Evolutionary conservation across 2,888 invertebrate species (phyloP), one percentile per base, ranked within the genome.

Genomic region (Zhengitettix transpicula): DNA sequence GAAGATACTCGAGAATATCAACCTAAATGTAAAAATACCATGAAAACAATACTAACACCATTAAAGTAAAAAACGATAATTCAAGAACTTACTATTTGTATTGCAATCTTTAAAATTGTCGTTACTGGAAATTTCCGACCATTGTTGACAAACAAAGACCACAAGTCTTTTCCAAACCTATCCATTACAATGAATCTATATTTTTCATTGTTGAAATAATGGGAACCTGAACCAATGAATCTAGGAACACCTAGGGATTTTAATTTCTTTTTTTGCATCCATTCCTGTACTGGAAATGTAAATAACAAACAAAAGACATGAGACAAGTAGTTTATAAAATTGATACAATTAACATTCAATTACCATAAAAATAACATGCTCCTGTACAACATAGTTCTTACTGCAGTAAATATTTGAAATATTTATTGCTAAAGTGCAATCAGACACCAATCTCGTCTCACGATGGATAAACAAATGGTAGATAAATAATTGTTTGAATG

Each of bases 131-230:
- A 86, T 2, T 72, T 71, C 60, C 81, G 79, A 2, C 81, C 81
- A 65, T 83, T 82, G 55, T 82, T 78, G 16, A 80, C 74, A 68
- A 89, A 88, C 56, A 89, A 68, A 67, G 84, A 87, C 80, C 90
- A 83, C 15, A 97, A 73, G 74, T 96, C 94, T 65, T 80, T 82
- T 3, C 92, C 92, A 71, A 89, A 97, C 62, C 91, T 82, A 61
- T 95, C 90, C 80, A 98, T 87, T 0, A 89, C 85, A 64, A 90
- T 73, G 73, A 95, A 98, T 52, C 99, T 79, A 72, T 93, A 94
- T 68, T 89, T 89, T 60, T 82, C 78, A 0, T 79, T 81, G 61
- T 87, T 84, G 68, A 77, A 80, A 40, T 84, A 85, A 68, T 90
- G 88, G 2, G 88, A 85, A 0, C 99, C 98, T 63, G 85, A 87